Evolutionary conservation across 1,140 invertebrate species (phyloP).

Genomic region (Drosophila tropicalis): DNA sequence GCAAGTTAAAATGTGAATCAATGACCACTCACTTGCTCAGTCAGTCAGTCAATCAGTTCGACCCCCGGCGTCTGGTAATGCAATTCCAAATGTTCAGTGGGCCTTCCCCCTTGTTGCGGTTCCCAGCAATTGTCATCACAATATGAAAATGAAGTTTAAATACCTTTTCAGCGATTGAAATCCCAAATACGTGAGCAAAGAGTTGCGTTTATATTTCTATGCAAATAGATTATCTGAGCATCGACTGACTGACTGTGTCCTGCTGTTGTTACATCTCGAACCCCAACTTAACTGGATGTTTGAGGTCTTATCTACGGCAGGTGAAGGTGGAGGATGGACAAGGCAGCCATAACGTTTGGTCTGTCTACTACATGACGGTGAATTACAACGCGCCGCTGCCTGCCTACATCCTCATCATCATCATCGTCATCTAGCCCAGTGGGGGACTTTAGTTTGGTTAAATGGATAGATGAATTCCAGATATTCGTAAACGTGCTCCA

Average conservation of each 20-base stretch:
- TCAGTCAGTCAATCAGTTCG: slow-evolving; percentile 11
- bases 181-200: slow-evolving; percentile 72
- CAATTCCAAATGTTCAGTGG: slow-evolving; percentile 39
- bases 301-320: slow-evolving; percentile 2
- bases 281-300: background rate
- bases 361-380: slow-evolving; percentile 8
- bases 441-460: background rate
- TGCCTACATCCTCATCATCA: background rate
- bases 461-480: slow-evolving; percentile 18
- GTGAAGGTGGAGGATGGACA: slow-evolving; percentile 6
- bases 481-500: slow-evolving; percentile 73
- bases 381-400: background rate
- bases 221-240: slow-evolving; percentile 26
- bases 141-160: slow-evolving; percentile 73
- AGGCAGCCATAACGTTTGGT: background rate
- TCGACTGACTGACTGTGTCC: slow-evolving; percentile 36
- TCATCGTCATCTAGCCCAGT: background rate
- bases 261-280: background rate
- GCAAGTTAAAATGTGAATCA: background rate
- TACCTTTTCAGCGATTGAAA: slow-evolving; percentile 60
- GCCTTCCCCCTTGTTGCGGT: background rate
- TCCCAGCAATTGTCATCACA: slow-evolving; percentile 47
- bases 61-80: slow-evolving; percentile 5
- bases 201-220: slow-evolving; percentile 38
- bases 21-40: background rate